Base-by-base conservation (phyloP, 2,888 invertebrate genomes). In the Microchrysa polita region DNA sequence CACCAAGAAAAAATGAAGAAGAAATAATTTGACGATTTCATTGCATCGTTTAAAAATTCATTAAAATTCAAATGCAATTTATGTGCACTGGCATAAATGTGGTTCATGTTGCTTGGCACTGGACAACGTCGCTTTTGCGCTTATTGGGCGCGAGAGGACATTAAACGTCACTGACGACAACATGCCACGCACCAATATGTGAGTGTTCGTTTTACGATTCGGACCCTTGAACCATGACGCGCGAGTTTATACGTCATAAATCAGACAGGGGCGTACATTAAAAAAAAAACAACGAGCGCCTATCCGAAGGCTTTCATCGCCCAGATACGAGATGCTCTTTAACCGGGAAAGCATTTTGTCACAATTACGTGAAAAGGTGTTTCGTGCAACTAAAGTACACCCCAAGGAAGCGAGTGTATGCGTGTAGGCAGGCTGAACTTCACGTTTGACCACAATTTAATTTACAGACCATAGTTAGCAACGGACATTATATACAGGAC, bases 351-450 rank as follows among this genome's bases (percentile, higher is more conserved):
- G 73, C 76, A 76, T 76, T 76, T 76, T 76, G 76, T 76, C 76
- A 74, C 76, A 74, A 76, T 76, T 76, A 76, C 73, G 61, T 75
- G 73, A 71, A 65, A 69, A 75, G 75, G 74, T 75, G 75, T 73
- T 75, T 74, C 59, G 44, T 42, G 72, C 60, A 44, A 20, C 40
- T 42, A 55, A 55, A 40, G 69, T 69, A 69, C 69, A 55, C 42
- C 65, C 48, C 22, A 14, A 18, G 48, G 48, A 27, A 48, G 16
- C 18, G 69, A 20, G 69, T 69, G n/a, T n/a, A n/a, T n/a, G n/a
- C n/a, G n/a, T n/a, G n/a, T n/a, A n/a, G n/a, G n/a, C n/a, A 44
- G 55, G 69, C 40, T 34, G 27, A 7, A n/a, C 53, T n/a, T 55
- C 67, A 42, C 57, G 55, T 57, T 57, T 57, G 69, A 55, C 69